Percentiles rank a stretch among this genome's conserved stretches.
Evolutionary conservation across 37 sponge, comb jelly and placozoan genomes (phyloP).

Genomic region (Aphrocallistes beatrix): DNA sequence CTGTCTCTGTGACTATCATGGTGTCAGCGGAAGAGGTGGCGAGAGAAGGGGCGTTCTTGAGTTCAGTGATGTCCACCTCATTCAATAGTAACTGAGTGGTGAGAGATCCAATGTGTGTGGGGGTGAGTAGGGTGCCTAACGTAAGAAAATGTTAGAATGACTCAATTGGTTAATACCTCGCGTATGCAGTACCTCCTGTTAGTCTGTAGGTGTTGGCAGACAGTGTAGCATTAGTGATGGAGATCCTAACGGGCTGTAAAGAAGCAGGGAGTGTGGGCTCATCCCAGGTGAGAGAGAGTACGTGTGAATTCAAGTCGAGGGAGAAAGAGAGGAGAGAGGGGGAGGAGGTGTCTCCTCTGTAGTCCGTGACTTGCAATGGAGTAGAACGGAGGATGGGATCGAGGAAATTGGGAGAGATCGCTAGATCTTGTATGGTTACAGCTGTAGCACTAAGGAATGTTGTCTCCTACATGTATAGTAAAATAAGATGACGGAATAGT

Average conservation of each 20-base stretch:
- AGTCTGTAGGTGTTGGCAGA: conserved; percentile 3
- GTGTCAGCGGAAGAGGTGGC: conserved; percentile 29
- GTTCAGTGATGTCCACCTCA: conserved; percentile 36
- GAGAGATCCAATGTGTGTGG: conserved; percentile 8
- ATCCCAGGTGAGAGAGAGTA: conserved; percentile 57
- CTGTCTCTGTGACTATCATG: conserved; percentile 24
- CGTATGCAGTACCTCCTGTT: conserved; percentile 31
- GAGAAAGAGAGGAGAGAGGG: conserved; percentile 53
- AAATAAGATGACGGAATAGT: background rate
- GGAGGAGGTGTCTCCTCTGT: conserved; percentile 33
- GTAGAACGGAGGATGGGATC: conserved; percentile 18
- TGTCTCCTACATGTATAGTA: background rate
- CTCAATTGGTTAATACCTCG: conserved; percentile 33
- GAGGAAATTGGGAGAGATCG: conserved; percentile 27
- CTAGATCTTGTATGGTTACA: background rate
- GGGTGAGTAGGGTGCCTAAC: conserved; percentile 43
- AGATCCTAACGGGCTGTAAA: conserved; percentile 24
- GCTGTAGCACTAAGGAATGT: background rate
- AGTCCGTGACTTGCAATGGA: conserved; percentile 40
- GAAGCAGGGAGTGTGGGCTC: conserved; percentile 36
- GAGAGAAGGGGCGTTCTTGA: conserved; percentile 56
- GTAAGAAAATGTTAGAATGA: conserved; percentile 30
- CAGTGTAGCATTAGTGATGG: conserved; percentile 2
- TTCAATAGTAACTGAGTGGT: conserved; percentile 30
- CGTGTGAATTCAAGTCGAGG: conserved; percentile 39